A percentile compares a stretch with the other conserved stretches of the same genome.
Evolutionary conservation across 2,113 vertebrate species (phyloP).

Genomic region (Indri indri): DNA sequence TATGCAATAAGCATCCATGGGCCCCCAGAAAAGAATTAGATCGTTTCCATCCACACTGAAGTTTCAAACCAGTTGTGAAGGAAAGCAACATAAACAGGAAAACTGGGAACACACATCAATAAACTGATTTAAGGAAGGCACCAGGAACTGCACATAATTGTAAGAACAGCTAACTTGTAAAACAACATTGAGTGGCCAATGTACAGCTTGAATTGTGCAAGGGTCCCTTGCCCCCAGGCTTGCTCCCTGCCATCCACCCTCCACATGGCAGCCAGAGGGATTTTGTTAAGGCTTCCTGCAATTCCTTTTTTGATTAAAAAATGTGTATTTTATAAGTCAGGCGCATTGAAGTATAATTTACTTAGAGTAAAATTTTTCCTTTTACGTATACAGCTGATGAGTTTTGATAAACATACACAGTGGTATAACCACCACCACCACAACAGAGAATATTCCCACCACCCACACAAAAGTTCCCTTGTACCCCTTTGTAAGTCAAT

Average conservation of each 20-base stretch:
- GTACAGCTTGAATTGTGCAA: background rate
- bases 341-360: slow-evolving; percentile 5
- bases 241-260: background rate
- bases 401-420: background rate
- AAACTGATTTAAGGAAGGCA: background rate
- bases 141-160: background rate
- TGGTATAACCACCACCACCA: background rate
- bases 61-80: slow-evolving; percentile 49
- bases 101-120: slow-evolving; percentile 12
- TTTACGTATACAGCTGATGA: background rate
- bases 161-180: background rate
- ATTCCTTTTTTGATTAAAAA: background rate
- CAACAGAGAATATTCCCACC: background rate
- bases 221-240: background rate
- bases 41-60: slow-evolving; percentile 7
- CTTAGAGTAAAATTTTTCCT: background rate
- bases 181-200: background rate
- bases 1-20: background rate
- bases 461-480: background rate
- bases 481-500: background rate
- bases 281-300: background rate
- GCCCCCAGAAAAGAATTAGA: slow-evolving; percentile 24
- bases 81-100: slow-evolving; percentile 58
- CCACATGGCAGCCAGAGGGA: background rate
- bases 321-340: background rate